Evolutionary conservation across 1,140 invertebrate species (phyloP).

Genomic region (Pseudachorutes palmiensis): DNA sequence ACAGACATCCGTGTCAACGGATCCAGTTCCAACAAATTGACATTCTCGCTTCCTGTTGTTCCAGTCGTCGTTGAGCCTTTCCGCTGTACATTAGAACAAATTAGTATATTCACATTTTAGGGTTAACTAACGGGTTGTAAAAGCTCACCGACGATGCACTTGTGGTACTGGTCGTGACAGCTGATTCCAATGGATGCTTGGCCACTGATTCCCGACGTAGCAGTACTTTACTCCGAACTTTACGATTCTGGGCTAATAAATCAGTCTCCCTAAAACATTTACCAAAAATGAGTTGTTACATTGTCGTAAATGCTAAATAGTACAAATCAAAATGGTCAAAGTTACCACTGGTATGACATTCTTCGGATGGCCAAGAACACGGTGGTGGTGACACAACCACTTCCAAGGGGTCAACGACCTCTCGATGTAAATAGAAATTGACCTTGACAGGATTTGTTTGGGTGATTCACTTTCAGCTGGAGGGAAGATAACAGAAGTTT

Average conservation of each 20-base stretch:
- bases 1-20: slow-evolving; percentile 25
- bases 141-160: not conserved
- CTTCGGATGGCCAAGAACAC: not conserved
- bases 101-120: not conserved
- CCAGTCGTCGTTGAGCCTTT: slow-evolving; percentile 18
- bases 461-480: too few relatives aligned
- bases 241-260: slow-evolving; percentile 14
- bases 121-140: not conserved
- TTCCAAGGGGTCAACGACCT: too few relatives aligned
- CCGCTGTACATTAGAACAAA: not conserved
- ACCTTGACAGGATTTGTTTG: too few relatives aligned
- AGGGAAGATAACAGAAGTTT: too few relatives aligned
- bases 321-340: not conserved
- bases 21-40: slow-evolving; percentile 40
- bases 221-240: slow-evolving; percentile 14
- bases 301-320: not conserved
- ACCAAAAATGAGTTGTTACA: not conserved
- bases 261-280: slow-evolving; percentile 11
- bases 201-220: slow-evolving; percentile 10
- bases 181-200: slow-evolving; percentile 22
- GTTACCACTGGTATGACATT: slow-evolving; percentile 25
- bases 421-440: too few relatives aligned
- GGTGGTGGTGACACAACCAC: too few relatives aligned
- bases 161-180: not conserved
- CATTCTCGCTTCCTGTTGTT: slow-evolving; percentile 23